Conservation (phyloP, 2,113 vertebrate species). For the Mormoops blainvillei region DNA sequence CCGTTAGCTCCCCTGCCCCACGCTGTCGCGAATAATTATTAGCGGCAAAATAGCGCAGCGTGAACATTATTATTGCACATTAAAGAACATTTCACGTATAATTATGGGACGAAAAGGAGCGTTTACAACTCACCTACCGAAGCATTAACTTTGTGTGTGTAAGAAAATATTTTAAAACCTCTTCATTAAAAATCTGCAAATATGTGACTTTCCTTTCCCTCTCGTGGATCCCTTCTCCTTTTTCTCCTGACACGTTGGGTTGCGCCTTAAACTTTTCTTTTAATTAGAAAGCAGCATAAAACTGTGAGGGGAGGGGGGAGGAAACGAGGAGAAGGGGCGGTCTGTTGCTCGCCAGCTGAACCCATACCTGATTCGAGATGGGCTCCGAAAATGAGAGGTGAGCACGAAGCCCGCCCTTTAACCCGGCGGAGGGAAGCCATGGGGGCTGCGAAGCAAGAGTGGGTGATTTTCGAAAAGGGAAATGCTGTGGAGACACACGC, state of each 20-base stretch:
- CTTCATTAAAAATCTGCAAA: slow-evolving; percentile 73
- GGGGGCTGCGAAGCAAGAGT: background rate
- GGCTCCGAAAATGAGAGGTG: background rate
- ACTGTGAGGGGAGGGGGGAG: slow-evolving; percentile 38
- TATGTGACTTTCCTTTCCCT: slow-evolving; percentile 71
- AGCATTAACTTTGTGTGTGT: slow-evolving; percentile 78
- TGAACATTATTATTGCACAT: slow-evolving; percentile 87
- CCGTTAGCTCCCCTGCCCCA: slow-evolving; percentile 80
- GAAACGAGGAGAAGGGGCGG: slow-evolving; percentile 43
- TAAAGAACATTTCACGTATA: slow-evolving; percentile 89
- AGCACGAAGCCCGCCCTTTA: accelerated
- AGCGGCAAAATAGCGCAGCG: slow-evolving; percentile 88
- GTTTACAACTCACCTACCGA: slow-evolving; percentile 84
- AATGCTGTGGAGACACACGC: background rate
- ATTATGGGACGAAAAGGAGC: slow-evolving; percentile 86
- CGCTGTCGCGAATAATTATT: slow-evolving; percentile 89
- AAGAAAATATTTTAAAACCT: slow-evolving; percentile 64
- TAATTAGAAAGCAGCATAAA: slow-evolving; percentile 79
- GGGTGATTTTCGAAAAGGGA: background rate
- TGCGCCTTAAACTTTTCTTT: slow-evolving; percentile 77
- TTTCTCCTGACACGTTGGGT: slow-evolving; percentile 63
- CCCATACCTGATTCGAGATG: slow-evolving; percentile 1
- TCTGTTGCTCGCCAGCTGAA: slow-evolving; percentile 48
- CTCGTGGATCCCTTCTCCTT: slow-evolving; percentile 49
- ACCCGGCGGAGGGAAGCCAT: accelerated